phyloP scores from a whole-genome alignment of 2,888 invertebrate species.

The Ptychoptera contaminata region DNA sequence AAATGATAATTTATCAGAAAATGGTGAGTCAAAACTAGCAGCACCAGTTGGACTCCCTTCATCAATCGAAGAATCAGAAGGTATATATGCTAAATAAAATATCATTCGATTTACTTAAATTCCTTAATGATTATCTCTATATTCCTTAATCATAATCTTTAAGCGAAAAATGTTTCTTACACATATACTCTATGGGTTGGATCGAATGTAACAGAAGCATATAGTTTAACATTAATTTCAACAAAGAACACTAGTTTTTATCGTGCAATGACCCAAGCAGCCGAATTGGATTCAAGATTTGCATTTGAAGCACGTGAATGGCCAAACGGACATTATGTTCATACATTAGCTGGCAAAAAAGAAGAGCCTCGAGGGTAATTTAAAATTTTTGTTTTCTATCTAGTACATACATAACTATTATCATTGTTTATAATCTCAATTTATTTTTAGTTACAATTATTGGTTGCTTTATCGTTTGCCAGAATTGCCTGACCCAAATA shows the following conservation, averaged over 20 bases:
- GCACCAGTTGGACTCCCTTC: constrained; percentile 28
- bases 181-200: constrained; percentile 82
- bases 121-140: constrained; percentile 1
- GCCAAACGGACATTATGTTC: constrained; percentile 86
- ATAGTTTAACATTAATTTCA: constrained; percentile 58
- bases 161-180: constrained; percentile 48
- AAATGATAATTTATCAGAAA: constrained; percentile 28
- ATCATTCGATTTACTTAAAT: not conserved
- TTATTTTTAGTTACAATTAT: constrained; percentile 54
- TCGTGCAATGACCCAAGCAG: constrained; percentile 70
- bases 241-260: constrained; percentile 53
- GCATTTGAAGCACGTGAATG: constrained; percentile 72
- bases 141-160: constrained; percentile 1
- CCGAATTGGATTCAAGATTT: constrained; percentile 55
- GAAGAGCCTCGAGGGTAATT: constrained; percentile 30
- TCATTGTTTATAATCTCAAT: not conserved
- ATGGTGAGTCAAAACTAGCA: constrained; percentile 30
- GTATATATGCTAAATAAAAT: not conserved
- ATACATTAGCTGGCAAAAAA: constrained; percentile 48
- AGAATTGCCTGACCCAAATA: constrained; percentile 60
- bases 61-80: constrained; percentile 29
- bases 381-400: not conserved
- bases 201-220: constrained; percentile 67
- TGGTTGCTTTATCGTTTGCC: constrained; percentile 76
- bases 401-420: not conserved